Conservation (phyloP, 1,140 invertebrate species). For the Goniozus legneri region DNA sequence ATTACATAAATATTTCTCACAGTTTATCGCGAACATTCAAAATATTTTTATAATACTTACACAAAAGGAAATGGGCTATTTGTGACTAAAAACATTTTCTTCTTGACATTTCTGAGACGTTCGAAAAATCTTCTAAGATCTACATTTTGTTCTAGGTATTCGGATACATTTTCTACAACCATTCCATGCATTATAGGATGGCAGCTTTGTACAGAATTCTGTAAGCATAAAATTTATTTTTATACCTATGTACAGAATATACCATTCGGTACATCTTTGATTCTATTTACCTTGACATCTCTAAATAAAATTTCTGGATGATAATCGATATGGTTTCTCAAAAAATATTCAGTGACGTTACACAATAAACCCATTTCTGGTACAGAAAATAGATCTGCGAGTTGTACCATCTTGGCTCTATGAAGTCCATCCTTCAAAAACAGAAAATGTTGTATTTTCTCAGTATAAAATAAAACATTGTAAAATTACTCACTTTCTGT, state of each 20-base stretch:
- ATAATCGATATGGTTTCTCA: constrained; percentile 85
- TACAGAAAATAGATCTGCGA: constrained; percentile 95
- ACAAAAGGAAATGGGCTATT: constrained; percentile 97
- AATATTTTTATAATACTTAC: constrained; percentile 73
- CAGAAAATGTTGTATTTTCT: not conserved
- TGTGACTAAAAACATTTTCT: constrained; percentile 93
- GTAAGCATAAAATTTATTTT: constrained; percentile 33
- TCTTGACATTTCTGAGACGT: constrained; percentile 67
- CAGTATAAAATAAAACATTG: constrained; percentile 2
- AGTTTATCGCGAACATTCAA: too few species aligned
- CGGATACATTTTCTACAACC: constrained; percentile 73
- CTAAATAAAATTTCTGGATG: constrained; percentile 94
- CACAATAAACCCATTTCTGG: constrained; percentile 93
- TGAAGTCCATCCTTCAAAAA: constrained; percentile 37
- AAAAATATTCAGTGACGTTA: constrained; percentile 91
- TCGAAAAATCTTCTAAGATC: constrained; percentile 75
- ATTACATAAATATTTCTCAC: too few species aligned
- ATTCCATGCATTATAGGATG: constrained; percentile 89
- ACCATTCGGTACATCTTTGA: not conserved
- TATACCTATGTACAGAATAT: not conserved
- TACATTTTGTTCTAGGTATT: constrained; percentile 79
- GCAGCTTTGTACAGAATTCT: constrained; percentile 85
- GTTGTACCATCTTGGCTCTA: constrained; percentile 81
- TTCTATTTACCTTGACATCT: constrained; percentile 79
- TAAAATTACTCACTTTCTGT: constrained; percentile 36